These are phyloP conservation scores for Listronotus bonariensis DNA, from an alignment of 1,140 invertebrate species.

Conservation along the genomic window DNA sequence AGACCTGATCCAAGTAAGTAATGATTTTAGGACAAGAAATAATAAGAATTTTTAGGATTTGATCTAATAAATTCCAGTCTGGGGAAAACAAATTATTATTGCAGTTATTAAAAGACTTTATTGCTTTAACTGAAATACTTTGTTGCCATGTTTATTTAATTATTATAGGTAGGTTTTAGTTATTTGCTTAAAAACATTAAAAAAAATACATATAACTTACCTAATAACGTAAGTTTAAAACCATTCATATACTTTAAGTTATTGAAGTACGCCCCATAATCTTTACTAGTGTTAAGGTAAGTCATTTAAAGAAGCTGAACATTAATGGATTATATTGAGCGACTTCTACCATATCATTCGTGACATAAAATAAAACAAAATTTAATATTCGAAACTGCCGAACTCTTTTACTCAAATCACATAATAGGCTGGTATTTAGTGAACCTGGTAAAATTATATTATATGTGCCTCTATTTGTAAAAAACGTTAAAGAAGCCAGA, in stretches of 20 bases:
- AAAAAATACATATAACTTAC: too few relatives aligned
- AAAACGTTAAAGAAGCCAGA: not conserved
- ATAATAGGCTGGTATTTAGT: not conserved
- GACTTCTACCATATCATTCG: not conserved
- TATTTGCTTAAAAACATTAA: too few relatives aligned
- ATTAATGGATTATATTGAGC: slow-evolving; percentile 6
- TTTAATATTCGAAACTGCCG: not conserved
- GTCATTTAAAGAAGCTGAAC: not conserved
- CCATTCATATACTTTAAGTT: slow-evolving; percentile 1
- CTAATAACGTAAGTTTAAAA: not conserved
- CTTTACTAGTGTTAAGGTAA: not conserved
- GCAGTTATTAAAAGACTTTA: too few relatives aligned
- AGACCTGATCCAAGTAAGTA: too few relatives aligned
- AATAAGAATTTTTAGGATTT: too few relatives aligned
- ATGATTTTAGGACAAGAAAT: too few relatives aligned
- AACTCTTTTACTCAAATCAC: not conserved
- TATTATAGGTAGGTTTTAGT: too few relatives aligned
- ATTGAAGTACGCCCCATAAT: not conserved
- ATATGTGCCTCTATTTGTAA: not conserved
- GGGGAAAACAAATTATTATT: too few relatives aligned
- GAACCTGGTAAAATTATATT: not conserved
- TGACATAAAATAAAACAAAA: not conserved
- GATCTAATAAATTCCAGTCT: too few relatives aligned
- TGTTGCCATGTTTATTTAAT: too few relatives aligned
- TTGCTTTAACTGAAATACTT: too few relatives aligned